Evolutionary conservation across 1,140 invertebrate genomes (phyloP), one percentile per base, ranked within the genome.

Genomic region (Drosophila triauraria): DNA sequence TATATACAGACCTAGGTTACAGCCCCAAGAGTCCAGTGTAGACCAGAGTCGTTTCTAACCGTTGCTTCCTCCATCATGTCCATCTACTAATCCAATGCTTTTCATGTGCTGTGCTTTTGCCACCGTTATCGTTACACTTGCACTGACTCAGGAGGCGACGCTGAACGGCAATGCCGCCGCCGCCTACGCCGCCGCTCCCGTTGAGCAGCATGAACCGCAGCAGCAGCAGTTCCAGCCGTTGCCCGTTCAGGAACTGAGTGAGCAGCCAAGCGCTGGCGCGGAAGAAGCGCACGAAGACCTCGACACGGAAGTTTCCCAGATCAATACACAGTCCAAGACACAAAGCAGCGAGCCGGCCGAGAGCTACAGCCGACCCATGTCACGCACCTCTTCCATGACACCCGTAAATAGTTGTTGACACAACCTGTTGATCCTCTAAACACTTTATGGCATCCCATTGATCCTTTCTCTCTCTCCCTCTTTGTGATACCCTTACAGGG

Each of bases 321-420:
- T 93, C 47, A 93, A 93, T 77, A 93, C 92, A 78, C 92, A 93
- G 76, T 88, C 88, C 58, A 92, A 92, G 70, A 80, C 82, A 78
- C 91, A 91, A 75, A 92, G 63, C 77, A 92, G 63, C 77, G 91
- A 92, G 61, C 81, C 91, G 61, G 83, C 91, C 60, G 91, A 93
- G 77, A 90, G 88, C 63, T 92, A 90, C 72, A 92, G 91, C 77
- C 91, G 92, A 78, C 91, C 91, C 76, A 93, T 93, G 92, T 93
- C 92, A 81, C 91, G 91, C 77, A 92, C 92, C 75, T 93, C 92
- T 88, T 91, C 92, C 80, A 93, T 93, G 92, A 93, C 92, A 82
- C 91, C 91, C 78, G 91, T 92, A 92, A 92, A 90, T 92, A 91
- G 87, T 88, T 91, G 87, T 88, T 91, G 72, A 70, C 75, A 57